Evolutionary conservation across 2,888 invertebrate genomes (phyloP).

Genomic region (Lissocephala sabroskyi): DNA sequence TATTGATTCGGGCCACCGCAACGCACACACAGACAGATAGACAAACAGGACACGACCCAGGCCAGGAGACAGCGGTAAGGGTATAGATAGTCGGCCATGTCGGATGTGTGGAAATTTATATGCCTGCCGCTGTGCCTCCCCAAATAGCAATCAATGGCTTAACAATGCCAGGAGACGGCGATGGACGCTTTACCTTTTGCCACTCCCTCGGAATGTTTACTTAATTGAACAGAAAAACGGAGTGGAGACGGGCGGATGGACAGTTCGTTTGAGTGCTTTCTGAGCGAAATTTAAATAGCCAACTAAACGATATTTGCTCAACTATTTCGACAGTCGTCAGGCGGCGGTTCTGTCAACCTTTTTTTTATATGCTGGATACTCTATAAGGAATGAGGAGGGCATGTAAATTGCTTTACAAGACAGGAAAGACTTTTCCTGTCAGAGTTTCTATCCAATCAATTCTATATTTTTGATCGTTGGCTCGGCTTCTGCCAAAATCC

Average conservation of each 20-base stretch:
- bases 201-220: constrained; percentile 30
- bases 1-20: constrained; percentile 41
- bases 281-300: constrained; percentile 40
- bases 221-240: constrained; percentile 50
- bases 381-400: too few species aligned
- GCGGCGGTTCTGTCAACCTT: too few species aligned
- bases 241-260: too few species aligned
- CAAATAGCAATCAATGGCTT: constrained; percentile 51
- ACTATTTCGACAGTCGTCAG: not conserved
- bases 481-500: too few species aligned
- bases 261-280: constrained; percentile 28
- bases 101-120: constrained; percentile 42
- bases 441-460: too few species aligned
- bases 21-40: constrained; percentile 14
- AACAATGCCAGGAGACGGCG: constrained; percentile 28
- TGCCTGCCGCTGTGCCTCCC: too few species aligned
- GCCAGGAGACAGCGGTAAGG: not conserved
- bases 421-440: too few species aligned
- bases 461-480: too few species aligned
- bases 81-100: constrained; percentile 17
- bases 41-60: not conserved
- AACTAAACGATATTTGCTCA: constrained; percentile 9
- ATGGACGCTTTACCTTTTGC: not conserved
- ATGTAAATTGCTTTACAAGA: too few species aligned
- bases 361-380: too few species aligned